Base-by-base conservation (phyloP, 2,888 invertebrate genomes). In the Glyphotaelius pellucidus region DNA sequence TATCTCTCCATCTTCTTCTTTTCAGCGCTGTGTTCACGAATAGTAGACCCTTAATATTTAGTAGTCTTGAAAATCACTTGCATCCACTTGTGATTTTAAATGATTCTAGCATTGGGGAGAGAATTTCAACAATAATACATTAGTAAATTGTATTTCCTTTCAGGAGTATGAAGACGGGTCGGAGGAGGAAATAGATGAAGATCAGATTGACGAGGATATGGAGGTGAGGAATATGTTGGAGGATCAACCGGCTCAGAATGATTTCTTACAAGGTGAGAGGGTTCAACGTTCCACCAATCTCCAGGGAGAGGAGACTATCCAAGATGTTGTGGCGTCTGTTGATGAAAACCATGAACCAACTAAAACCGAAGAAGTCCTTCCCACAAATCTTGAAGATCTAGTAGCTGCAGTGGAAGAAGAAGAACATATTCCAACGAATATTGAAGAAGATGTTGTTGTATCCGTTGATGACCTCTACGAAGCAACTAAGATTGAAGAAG, bases 151-250 rank as follows among this genome's bases (percentile, higher is more conserved):
- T 67, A 67, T 9, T 67, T 67, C 67, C 84, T 84, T 35, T 35
- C 95, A 95, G 94, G 95, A 96, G 42, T 96, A 96, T 83, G 94
- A 95, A 93, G 94, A 95, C 5, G 96, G 95, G 89, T 95, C 95
- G 25, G 93, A 94, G 52, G 94, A 94, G 90, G 94, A 95, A 93
- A 94, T 95, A 11, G 95, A 95, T 91, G 95, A 95, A 81, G 93
- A 94, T 67, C 93, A 92, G 86, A 42, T 93, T 42, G 94, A 93
- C 92, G 95, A 95, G 89, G 96, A 96, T 94, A 94, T 95, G 80
- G 95, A 96, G 94, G 96, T 95, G 93, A 95, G 95, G n/a, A 95
- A 95, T 93, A 96, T 95, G 89, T 95, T 94, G 93, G 94, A 92
- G 94, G 95, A 67, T 67, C 35, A 35, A 85, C 42, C 85, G 25